Base-by-base conservation (phyloP, 2,797 vertebrate genomes). In the Pelodytes ibericus region DNA sequence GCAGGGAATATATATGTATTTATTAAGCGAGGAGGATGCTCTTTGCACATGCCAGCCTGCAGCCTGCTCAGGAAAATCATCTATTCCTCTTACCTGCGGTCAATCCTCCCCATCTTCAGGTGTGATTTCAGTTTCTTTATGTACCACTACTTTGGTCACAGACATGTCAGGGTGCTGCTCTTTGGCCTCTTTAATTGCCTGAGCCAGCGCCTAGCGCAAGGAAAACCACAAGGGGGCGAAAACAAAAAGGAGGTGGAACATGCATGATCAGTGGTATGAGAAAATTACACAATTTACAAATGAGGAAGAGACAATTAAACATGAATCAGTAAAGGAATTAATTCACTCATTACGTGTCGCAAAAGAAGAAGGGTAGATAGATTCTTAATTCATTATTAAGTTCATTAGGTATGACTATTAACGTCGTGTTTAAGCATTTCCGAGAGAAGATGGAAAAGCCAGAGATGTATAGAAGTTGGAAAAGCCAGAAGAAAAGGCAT, bases 151-250 rank as follows among this genome's bases (percentile, higher is more conserved):
- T 94, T 98, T 98, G 95, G 96, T 99, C 94, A 99, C 97, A 93
- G 96, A 98, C 97, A 99, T 99, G 94, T 99, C 97, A 92, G 97
- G 97, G 91, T 99, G 96, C 94, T 99, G 97, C 91, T 99, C 96
- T 98, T 99, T 99, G 93, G 95, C 97, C 90, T 99, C 97, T 95
- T 98, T 98, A 94, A 99, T 99, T 94, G 97, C 97, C 94, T 99
- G 96, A 96, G 97, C 97, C 93, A 99, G 95, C 88, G 96, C 97
- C 97, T 99, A 93, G 89, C 93, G 92, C 90, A 91, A 69, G 82
- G 88, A 89, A 89, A 91, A 93, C 85, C 96, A 95, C 88, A 88
- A 90, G 85, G 92, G 94, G 92, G 90, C 91, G 91, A 95, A 93
- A 96, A 65, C 64, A 71, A 92, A 95, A 92, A 95, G 94, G 88